Evolutionary conservation across 1,140 invertebrate species (phyloP), one percentile per base, ranked within the genome.

Genomic region (Drosophila subobscura): DNA sequence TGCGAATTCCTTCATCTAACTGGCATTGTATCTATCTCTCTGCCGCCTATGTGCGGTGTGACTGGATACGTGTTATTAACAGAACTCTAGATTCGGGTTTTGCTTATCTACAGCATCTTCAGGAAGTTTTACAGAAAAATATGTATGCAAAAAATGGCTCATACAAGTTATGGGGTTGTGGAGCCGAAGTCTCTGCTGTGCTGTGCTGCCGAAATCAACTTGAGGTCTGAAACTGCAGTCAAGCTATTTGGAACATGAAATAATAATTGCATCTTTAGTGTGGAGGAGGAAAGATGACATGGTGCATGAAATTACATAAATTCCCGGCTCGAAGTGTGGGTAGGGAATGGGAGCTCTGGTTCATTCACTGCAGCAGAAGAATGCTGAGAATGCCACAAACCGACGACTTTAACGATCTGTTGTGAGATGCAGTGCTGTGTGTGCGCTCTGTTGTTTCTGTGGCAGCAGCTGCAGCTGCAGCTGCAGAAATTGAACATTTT

Each of bases 181-280:
- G 25, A 25, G 25, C 25, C 5, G 10, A 20, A 40, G 33, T 33
- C 10, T n/a, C 51, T 12, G 53, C 55, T 68, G 33, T 42, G 53
- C 53, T 27, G 65, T 42, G 27, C 27, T 50, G 40, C 20, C 29
- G 50, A 16, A 53, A 12, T 29, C 6, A 59, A 22, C 49, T 49
- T 33, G 42, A 50, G 4, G 20, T 33, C 29, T 27, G 27, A 16
- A 57, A 47, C 49, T 41, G 16, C 22, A 53, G 61, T 25, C 10
- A 55, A 42, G 51, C 55, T 73, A 73, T 73, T 56, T 76, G 61
- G 70, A 73, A 73, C 73, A 76, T 72, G 55, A 72, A 75, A 75
- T 60, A 77, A 71, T 70, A 58, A 75, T 64, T 64, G 57, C 58
- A 74, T 60, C 42, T 74, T 40, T 12, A 40, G 55, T 50, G 14